These are phyloP conservation scores for Phataginus tetradactyla DNA, from an alignment of 2,797 vertebrate species.

Conservation along the genomic window DNA sequence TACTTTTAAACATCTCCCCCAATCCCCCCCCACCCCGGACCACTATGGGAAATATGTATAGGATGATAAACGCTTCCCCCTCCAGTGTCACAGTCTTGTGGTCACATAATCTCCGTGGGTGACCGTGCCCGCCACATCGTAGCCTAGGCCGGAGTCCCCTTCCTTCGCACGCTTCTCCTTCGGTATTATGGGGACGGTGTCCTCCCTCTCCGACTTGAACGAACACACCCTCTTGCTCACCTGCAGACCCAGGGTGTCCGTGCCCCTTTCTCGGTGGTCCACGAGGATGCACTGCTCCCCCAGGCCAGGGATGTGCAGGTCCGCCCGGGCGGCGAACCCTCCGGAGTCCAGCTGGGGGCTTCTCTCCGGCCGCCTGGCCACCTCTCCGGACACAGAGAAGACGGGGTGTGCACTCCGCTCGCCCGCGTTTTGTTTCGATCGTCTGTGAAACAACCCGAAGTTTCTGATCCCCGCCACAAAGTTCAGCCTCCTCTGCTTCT, in stretches of 20 bases:
- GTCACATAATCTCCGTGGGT: constrained; percentile 86
- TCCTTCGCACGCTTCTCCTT: constrained; percentile 74
- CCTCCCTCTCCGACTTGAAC: constrained; percentile 77
- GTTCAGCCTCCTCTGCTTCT: constrained; percentile 86
- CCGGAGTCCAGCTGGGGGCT: constrained; percentile 78
- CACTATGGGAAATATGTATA: constrained; percentile 83
- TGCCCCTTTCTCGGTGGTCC: constrained; percentile 70
- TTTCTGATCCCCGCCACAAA: constrained; percentile 88
- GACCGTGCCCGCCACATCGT: constrained; percentile 75
- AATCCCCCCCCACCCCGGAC: constrained; percentile 28
- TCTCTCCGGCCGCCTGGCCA: constrained; percentile 84
- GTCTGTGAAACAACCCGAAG: constrained; percentile 90
- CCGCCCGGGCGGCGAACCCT: constrained; percentile 80
- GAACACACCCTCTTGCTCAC: constrained; percentile 72
- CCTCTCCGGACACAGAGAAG: constrained; percentile 90
- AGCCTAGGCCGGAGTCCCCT: constrained; percentile 77
- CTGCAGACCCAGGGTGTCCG: constrained; percentile 72
- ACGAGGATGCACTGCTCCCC: constrained; percentile 70
- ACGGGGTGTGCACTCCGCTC: constrained; percentile 85
- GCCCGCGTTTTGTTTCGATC: constrained; percentile 81
- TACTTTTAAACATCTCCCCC: constrained; percentile 75
- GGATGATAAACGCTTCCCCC: constrained; percentile 42
- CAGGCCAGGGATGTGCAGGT: constrained; percentile 80
- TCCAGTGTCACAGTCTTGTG: constrained; percentile 87
- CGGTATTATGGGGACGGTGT: constrained; percentile 75